Evolutionary conservation across 2,797 vertebrate genomes (phyloP), one percentile per base, ranked within the genome.

Genomic region (Chaenodraco wilsoni): DNA sequence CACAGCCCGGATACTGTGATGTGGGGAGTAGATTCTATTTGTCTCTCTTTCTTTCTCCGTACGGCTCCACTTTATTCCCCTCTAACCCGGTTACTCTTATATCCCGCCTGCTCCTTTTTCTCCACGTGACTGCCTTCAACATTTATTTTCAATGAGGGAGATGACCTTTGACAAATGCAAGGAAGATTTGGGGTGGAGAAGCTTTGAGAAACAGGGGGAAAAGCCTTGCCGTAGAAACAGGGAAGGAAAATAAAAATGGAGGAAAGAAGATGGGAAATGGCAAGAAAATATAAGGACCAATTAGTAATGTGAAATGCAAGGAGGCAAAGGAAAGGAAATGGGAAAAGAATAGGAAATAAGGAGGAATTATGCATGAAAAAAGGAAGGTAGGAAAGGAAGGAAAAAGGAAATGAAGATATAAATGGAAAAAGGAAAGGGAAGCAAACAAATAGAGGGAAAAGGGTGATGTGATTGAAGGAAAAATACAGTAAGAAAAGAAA

Each of bases 1-100:
- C 82, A 83, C 82, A 65, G 81, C 83, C 83, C 79, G 68, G 83
- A 90, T 84, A 76, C 83, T 67, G 52, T 57, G 83, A 78, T 75
- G 64, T 51, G 64, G 79, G 74, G 57, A 79, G 73, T 64, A 7
- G 74, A 82, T 75, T 45, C 72, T 77, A 49, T 85, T 89, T 77
- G 76, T 79, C 74, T 60, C 62, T 65, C 70, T 65, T n/a, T 69
- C 27, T 59, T 60, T 72, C 76, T 75, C 49, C 27, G n/a, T 65
- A 7, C 16, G 0, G 58, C 72, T 73, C 51, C 43, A 19, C 84
- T 85, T 88, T 65, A 65, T 82, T 84, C 81, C 68, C 65, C 74
- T 84, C 75, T 76, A 74, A 77, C 81, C n/a, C 60, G 46, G 78
- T 82, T 82, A 78, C 81, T 86, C 85, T 83, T 78, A 78, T 73